Evolutionary conservation across 64 coral and sea anemone species (phyloP), one percentile per base, ranked within the genome.

Genomic region (Actinia tenebrosa): DNA sequence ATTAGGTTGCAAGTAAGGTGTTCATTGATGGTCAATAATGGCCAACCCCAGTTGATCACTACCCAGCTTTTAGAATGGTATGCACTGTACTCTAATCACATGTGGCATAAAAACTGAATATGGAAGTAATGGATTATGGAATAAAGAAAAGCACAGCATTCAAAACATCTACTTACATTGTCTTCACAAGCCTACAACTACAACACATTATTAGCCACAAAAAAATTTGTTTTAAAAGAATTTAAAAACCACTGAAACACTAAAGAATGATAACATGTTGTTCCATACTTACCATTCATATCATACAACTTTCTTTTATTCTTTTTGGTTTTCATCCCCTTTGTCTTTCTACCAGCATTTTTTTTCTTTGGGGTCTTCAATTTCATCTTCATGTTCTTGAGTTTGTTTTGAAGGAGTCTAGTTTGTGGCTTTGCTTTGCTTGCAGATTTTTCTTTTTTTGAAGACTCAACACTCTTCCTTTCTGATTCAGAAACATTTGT

Each of bases 301-400:
- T 81, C 79, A 81, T 50, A 81, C 3, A 37, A 50, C 50, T 53
- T 81, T 16, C 18, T 81, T 53, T 20, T 9, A 8, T 20, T 81
- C 22, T 53, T 81, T n/a, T 23, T 81, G 0, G 9, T 53, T 52
- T 81, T 81, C 27, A 26, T 79, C 17, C 15, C 27, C 17, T 23
- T 53, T 10, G 1, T 20, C 4, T 81, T 81, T 50, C 10, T 81
- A 3, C 79, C 50, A 47, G 2, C 69, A 75, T 42, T 81, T 81
- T 53, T 81, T 19, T 81, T 81, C 50, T 53, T 66, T 23, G 19
- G 16, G 2, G 17, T 81, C 3, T 13, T 25, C 3, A 42, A 45
- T 53, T 81, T 81, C 79, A 81, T 81, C 18, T 81, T 45, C 18
- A 81, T 81, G 3, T 81, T 81, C 79, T 81, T 81, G 11, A 50